Evolutionary conservation across 1,140 invertebrate species (phyloP).

Genomic region (Homarus americanus): DNA sequence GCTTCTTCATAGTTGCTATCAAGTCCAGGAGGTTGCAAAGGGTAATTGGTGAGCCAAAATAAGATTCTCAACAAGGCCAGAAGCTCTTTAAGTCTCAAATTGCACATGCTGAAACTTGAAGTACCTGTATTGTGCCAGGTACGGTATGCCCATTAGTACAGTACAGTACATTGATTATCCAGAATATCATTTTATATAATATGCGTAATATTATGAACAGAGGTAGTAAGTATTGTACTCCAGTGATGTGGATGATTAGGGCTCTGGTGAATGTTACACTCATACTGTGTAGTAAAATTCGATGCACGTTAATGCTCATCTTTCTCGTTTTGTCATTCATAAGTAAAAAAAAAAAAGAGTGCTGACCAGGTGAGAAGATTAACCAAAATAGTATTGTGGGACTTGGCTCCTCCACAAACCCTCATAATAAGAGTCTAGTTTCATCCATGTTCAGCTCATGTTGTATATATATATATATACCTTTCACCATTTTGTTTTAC

Average conservation of each 20-base stretch:
- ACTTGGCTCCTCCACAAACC: background rate
- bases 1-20: slow-evolving; percentile 24
- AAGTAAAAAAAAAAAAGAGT: background rate
- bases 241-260: background rate
- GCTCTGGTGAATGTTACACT: background rate
- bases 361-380: background rate
- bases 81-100: background rate
- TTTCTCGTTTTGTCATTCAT: background rate
- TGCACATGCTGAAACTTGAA: background rate
- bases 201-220: background rate
- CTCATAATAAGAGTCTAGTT: background rate
- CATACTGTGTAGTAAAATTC: background rate
- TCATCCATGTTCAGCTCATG: background rate
- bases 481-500: background rate
- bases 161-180: background rate
- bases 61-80: background rate
- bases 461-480: slow-evolving; percentile 3
- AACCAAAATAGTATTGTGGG: background rate
- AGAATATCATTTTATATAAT: background rate
- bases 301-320: background rate
- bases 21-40: slow-evolving; percentile 2
- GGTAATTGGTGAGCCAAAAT: background rate
- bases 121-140: background rate
- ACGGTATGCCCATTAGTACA: background rate
- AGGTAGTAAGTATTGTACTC: background rate